A percentile compares a stretch with the other conserved stretches of the same genome.
Conservation (phyloP, 2,797 vertebrate species). For the Bovichtus diacanthus region DNA sequence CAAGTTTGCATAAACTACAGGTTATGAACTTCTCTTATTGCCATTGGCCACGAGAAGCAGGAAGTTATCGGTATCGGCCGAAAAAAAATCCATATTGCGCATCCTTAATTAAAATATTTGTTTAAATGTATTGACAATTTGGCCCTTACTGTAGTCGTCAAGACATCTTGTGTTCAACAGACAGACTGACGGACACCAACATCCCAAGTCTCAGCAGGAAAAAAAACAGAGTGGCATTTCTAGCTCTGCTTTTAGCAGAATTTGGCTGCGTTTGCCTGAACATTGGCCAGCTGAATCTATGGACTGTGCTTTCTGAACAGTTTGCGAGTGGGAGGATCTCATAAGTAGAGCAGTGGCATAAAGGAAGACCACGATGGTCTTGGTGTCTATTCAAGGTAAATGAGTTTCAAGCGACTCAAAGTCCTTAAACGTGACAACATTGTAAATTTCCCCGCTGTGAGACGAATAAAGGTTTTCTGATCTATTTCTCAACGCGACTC, state of each 20-base stretch:
- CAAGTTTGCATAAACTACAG: no score
- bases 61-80: no score
- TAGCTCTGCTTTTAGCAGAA: slow-evolving; percentile 42
- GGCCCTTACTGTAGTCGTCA: not conserved
- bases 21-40: no score
- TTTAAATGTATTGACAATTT: slow-evolving; percentile 9
- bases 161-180: slow-evolving; percentile 5
- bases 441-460: no score
- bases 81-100: no score
- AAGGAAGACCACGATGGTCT: slow-evolving; percentile 49
- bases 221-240: slow-evolving; percentile 45
- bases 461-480: no score
- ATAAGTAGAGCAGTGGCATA: slow-evolving; percentile 74
- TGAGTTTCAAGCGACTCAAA: slow-evolving; percentile 25
- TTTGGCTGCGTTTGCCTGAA: slow-evolving; percentile 50
- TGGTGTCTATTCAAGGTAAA: slow-evolving; percentile 23
- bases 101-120: not conserved
- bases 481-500: no score
- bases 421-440: not conserved
- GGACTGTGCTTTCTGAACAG: slow-evolving; percentile 71
- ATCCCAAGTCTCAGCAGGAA: slow-evolving; percentile 6
- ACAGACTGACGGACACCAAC: not conserved
- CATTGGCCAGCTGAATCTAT: slow-evolving; percentile 59
- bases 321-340: slow-evolving; percentile 81
- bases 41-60: no score